phyloP scores from a whole-genome alignment of 92 coral and sea anemone species.

The Isaurus tuberculatus region DNA sequence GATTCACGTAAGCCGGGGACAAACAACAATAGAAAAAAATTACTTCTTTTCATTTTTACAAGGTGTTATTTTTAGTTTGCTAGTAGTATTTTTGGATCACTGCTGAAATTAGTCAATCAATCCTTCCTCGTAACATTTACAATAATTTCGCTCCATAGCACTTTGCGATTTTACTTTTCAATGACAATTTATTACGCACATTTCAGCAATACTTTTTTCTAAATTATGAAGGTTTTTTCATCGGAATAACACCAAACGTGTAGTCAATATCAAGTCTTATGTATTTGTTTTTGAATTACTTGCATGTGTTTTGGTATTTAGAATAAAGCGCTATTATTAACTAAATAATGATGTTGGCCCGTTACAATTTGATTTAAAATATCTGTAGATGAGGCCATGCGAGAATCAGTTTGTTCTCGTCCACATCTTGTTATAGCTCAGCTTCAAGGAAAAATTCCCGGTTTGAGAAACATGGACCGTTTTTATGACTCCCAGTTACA shows the following conservation, averaged over 20 bases:
- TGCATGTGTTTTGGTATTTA: background rate
- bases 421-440: background rate
- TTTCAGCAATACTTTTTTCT: background rate
- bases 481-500: background rate
- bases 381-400: no score
- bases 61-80: background rate
- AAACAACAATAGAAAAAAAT: background rate
- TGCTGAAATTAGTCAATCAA: no score
- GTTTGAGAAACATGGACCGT: background rate
- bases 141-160: background rate
- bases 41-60: background rate
- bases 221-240: background rate
- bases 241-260: background rate
- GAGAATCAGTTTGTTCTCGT: background rate
- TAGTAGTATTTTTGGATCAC: background rate
- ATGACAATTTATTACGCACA: background rate
- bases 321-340: background rate
- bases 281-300: background rate
- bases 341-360: slow-evolving; percentile 6
- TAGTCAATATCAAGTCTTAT: background rate
- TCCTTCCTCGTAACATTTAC: background rate
- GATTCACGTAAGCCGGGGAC: background rate
- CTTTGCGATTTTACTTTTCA: background rate
- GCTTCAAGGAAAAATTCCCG: background rate
- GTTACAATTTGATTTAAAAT: background rate